Evolutionary conservation across 2,888 invertebrate genomes (phyloP).

Genomic region (Lasioglossum villosulum): DNA sequence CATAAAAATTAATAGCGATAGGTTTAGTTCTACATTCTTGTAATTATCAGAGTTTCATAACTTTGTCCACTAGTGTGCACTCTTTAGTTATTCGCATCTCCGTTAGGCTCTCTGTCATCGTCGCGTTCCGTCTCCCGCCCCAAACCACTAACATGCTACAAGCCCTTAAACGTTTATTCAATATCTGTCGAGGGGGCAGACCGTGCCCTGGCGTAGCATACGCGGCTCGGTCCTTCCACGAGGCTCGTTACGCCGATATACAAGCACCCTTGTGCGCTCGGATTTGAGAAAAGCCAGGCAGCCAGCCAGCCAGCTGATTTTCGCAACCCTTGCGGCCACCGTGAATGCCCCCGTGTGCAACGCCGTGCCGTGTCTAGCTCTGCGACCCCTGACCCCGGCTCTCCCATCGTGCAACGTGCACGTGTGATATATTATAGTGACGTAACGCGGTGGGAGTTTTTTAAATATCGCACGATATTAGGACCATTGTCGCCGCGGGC

Average conservation of each 20-base stretch:
- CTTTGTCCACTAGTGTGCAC: not conserved
- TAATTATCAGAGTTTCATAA: not conserved
- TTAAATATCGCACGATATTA: constrained; percentile 46
- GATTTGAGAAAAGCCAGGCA: constrained; percentile 64
- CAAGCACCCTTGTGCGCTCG: constrained; percentile 60
- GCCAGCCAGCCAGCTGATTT: constrained; percentile 71
- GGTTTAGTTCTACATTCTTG: not conserved
- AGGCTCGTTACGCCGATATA: constrained; percentile 67
- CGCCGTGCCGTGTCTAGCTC: constrained; percentile 17
- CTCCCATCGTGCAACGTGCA: constrained; percentile 10
- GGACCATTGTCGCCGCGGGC: constrained; percentile 5
- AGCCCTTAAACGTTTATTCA: constrained; percentile 74
- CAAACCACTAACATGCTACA: constrained; percentile 73
- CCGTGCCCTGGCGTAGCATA: constrained; percentile 45
- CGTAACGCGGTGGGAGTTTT: constrained; percentile 44
- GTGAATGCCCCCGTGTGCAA: constrained; percentile 40
- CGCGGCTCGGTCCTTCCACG: constrained; percentile 57
- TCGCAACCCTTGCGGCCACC: constrained; percentile 64
- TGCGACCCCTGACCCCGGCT: constrained; percentile 58
- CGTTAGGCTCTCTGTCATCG: constrained; percentile 36
- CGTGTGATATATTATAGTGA: constrained; percentile 8
- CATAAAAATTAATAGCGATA: too few species aligned
- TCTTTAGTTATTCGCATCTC: not conserved
- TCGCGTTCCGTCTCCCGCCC: constrained; percentile 39
- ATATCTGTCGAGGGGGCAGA: constrained; percentile 71